Evolutionary conservation across 2,113 vertebrate genomes (phyloP).

Genomic region (Salvelinus sp.): DNA sequence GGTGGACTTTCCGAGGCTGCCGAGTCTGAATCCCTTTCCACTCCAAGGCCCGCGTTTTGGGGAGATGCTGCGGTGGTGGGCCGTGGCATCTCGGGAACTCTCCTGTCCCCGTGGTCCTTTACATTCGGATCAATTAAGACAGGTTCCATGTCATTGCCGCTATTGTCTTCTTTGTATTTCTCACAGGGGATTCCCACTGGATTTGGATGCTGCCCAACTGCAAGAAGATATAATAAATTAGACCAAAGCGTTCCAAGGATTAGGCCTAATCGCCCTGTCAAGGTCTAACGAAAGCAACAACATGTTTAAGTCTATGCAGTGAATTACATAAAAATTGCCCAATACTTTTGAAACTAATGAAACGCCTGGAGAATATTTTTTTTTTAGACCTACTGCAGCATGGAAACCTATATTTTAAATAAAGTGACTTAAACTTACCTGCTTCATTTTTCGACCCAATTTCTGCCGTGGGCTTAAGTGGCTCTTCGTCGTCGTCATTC

Average conservation of each 20-base stretch:
- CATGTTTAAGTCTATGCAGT: no score
- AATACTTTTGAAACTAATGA: no score
- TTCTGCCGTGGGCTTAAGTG: constrained; percentile 71
- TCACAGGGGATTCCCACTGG: constrained; percentile 36
- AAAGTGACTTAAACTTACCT: constrained; percentile 68
- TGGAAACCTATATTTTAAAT: constrained; percentile 34
- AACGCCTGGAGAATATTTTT: no score
- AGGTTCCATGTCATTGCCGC: constrained; percentile 45
- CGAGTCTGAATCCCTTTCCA: constrained; percentile 21
- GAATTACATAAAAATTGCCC: no score
- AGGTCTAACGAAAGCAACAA: no score
- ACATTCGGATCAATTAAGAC: constrained; percentile 76
- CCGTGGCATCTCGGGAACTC: constrained; percentile 48
- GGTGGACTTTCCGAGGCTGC: constrained; percentile 1
- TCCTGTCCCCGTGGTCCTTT: constrained; percentile 71
- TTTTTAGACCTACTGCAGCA: constrained; percentile 58
- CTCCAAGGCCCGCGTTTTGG: constrained; percentile 33
- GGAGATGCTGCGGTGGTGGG: constrained; percentile 59
- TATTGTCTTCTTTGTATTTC: constrained; percentile 44
- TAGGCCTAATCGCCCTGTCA: background rate
- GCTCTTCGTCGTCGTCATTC: constrained; percentile 81
- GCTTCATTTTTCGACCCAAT: constrained; percentile 64
- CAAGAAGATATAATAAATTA: constrained; percentile 8
- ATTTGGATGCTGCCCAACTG: constrained; percentile 36
- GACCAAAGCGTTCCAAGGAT: constrained; percentile 68